Evolutionary conservation across 2,888 invertebrate species (phyloP).

Genomic region (Corythucha ciliata): DNA sequence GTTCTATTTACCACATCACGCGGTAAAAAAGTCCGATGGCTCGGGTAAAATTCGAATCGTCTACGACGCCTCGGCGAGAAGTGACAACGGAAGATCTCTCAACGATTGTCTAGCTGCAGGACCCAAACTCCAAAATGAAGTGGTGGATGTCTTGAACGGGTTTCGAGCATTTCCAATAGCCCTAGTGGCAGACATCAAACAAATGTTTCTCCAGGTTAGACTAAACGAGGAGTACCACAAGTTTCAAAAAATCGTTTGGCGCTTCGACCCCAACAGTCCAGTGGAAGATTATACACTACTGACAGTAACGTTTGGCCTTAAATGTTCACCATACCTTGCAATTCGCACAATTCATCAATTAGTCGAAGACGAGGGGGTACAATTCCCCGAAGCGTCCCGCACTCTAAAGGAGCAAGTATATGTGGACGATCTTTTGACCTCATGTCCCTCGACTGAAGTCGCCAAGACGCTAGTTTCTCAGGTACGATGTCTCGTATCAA

Average conservation of each 20-base stretch:
- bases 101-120: not conserved
- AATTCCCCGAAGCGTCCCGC: not conserved
- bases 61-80: too few species aligned
- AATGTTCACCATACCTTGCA: conserved; percentile 8
- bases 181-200: conserved; percentile 1
- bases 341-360: conserved; percentile 3
- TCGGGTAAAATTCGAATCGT: too few species aligned
- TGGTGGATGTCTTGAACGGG: conserved; percentile 3
- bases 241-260: conserved; percentile 11
- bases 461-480: not conserved
- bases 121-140: conserved; percentile 11
- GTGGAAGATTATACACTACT: not conserved
- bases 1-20: too few species aligned
- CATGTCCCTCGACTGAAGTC: not conserved
- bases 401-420: not conserved
- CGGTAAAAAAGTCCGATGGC: too few species aligned
- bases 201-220: conserved; percentile 8
- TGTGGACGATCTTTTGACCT: conserved; percentile 9
- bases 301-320: conserved; percentile 14
- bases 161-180: conserved; percentile 8
- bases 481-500: not conserved
- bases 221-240: not conserved
- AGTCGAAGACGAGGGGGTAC: not conserved
- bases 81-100: too few species aligned
- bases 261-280: not conserved